These are phyloP conservation scores for rat (Rattus norvegicus) DNA, from an alignment of 2,113 vertebrate species.

Conservation along the genomic window GRCr8 NC_086028.1:13924501-13925000, in stretches of 20 bases:
- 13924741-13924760: too few species aligned
- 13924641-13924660: background rate
- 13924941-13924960: too few species aligned
- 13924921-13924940: too few species aligned
- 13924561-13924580: background rate
- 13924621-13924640: background rate
- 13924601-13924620: background rate
- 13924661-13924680: background rate
- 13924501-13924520: background rate
- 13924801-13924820: background rate
- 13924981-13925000: too few species aligned
- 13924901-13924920: too few species aligned
- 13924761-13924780: background rate
- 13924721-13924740: too few species aligned
- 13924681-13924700: too few species aligned
- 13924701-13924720: too few species aligned
- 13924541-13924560: background rate
- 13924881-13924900: too few species aligned
- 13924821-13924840: background rate
- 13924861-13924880: too few species aligned
- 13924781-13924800: background rate
- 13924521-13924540: background rate
- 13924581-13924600: background rate
- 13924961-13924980: too few species aligned
- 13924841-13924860: background rate